Conservation (phyloP, 2,113 vertebrate species). For the Hyperoodon ampullatus region DNA sequence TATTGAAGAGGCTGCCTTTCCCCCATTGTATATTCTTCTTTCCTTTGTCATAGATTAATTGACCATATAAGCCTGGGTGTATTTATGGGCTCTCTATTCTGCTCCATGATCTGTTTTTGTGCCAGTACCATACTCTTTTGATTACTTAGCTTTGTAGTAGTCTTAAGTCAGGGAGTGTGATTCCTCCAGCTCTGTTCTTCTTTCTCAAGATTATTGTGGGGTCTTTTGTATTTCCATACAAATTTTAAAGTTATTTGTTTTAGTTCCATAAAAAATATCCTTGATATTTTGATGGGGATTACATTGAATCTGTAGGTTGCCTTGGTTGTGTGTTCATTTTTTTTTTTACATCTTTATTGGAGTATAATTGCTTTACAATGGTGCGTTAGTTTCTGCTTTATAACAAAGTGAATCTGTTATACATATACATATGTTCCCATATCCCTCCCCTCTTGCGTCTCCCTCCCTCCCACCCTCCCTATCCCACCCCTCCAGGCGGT, state of each 20-base stretch:
- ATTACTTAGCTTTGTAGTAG: background rate
- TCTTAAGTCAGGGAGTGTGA: background rate
- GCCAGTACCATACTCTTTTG: background rate
- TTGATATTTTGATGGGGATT: background rate
- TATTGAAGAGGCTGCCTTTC: background rate
- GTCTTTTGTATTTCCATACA: background rate
- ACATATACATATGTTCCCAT: too few relatives aligned
- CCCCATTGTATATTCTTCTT: background rate
- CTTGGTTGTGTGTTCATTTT: background rate
- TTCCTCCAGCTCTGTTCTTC: background rate
- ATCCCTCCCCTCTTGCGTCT: too few relatives aligned
- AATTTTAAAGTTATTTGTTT: background rate
- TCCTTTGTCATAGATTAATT: background rate
- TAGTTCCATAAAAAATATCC: background rate
- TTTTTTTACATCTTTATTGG: too few relatives aligned
- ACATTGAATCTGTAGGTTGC: background rate
- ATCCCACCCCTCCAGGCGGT: too few relatives aligned
- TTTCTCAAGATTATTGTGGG: background rate
- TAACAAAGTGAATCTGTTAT: too few relatives aligned
- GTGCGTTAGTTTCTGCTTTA: too few relatives aligned
- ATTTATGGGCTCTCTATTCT: background rate
- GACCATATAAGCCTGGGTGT: background rate
- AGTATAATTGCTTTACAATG: too few relatives aligned
- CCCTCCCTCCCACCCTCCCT: too few relatives aligned
- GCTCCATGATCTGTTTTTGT: background rate